Conservation (phyloP, 2,797 vertebrate species). For the Lepus townsendii region DNA sequence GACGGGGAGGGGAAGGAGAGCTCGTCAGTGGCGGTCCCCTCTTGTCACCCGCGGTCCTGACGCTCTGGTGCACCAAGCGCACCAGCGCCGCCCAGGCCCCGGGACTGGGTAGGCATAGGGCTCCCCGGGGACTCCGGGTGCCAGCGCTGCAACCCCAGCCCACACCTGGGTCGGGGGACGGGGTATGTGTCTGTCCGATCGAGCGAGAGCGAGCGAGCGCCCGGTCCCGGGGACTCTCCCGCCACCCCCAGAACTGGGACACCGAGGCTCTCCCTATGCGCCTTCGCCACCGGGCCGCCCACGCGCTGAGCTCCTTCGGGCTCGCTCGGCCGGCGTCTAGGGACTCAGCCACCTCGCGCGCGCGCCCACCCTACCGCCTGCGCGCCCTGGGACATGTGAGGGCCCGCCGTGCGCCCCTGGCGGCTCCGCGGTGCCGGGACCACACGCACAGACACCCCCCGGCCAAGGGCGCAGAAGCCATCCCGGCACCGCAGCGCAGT, state of each 20-base stretch:
- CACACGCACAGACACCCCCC: constrained; percentile 58
- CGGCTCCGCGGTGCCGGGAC: constrained; percentile 29
- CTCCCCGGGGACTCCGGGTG: not conserved
- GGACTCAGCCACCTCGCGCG: not conserved
- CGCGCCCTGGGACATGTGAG: not conserved
- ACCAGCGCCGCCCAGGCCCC: not conserved
- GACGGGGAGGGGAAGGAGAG: not conserved
- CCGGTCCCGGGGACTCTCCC: constrained; percentile 45
- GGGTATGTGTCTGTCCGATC: not conserved
- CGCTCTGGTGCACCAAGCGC: not conserved
- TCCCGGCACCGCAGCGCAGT: not conserved
- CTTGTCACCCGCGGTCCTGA: not conserved
- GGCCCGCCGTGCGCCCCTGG: constrained; percentile 34
- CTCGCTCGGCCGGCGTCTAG: not conserved
- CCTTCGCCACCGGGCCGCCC: constrained; percentile 44
- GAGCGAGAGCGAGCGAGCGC: not conserved
- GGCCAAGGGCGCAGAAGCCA: not conserved
- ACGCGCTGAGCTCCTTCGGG: constrained; percentile 15
- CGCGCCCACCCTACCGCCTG: not conserved
- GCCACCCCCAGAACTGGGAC: constrained; percentile 61
- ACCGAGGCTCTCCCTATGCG: constrained; percentile 5
- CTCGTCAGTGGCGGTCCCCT: not conserved
- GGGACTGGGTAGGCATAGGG: not conserved
- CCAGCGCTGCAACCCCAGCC: not conserved
- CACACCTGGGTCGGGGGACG: not conserved